Conservation (phyloP, 1,140 invertebrate species). For the Parasteatoda tepidariorum region DNA sequence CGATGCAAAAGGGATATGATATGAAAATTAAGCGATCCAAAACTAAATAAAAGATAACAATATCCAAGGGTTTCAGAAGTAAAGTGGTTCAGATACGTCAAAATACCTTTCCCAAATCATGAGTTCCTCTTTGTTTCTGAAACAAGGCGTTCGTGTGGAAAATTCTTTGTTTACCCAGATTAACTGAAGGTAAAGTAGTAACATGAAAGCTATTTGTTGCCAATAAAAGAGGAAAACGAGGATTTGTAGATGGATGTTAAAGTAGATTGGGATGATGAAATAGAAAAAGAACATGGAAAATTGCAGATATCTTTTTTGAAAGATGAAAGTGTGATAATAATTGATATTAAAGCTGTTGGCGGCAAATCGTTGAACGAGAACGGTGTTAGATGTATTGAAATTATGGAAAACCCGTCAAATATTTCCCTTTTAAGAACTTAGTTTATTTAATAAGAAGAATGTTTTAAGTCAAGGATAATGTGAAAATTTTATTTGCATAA, state of each 20-base stretch:
- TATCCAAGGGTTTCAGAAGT: neutral
- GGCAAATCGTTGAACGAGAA: too few relatives aligned
- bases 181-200: conserved; percentile 27
- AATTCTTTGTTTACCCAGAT: conserved; percentile 49
- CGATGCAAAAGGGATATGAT: conserved; percentile 29
- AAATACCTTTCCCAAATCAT: conserved; percentile 11
- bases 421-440: too few relatives aligned
- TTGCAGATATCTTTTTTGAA: too few relatives aligned
- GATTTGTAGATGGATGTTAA: conserved; percentile 16
- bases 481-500: too few relatives aligned
- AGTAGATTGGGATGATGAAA: conserved; percentile 4
- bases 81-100: conserved; percentile 54
- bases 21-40: conserved; percentile 52
- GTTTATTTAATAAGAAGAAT: too few relatives aligned
- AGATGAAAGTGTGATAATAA: too few relatives aligned
- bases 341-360: too few relatives aligned
- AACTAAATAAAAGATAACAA: conserved; percentile 41
- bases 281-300: conserved; percentile 26
- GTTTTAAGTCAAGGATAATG: too few relatives aligned
- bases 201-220: conserved; percentile 48
- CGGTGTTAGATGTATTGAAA: too few relatives aligned
- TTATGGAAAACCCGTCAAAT: too few relatives aligned
- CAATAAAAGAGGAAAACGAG: conserved; percentile 16
- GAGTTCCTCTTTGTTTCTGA: conserved; percentile 13
- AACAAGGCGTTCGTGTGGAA: conserved; percentile 24